A percentile compares a stretch with the other conserved stretches of the same genome.
Evolutionary conservation across 2,888 invertebrate genomes (phyloP).

Genomic region (Dyspetes luteomarginatus): DNA sequence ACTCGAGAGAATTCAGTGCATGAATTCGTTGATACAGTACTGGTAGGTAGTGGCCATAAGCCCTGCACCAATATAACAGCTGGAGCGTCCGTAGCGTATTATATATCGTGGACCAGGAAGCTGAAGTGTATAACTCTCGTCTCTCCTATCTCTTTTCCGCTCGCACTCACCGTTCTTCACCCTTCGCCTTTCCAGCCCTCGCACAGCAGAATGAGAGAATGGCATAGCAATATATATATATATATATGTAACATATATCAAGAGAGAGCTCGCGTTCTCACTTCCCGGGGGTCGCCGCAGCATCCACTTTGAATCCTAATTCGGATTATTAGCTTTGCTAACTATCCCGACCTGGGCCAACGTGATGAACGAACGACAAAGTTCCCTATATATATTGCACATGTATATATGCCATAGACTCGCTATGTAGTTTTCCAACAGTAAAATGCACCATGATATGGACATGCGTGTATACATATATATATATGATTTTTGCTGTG

Average conservation of each 20-base stretch:
- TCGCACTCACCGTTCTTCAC: not conserved
- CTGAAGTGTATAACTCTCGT: conserved; percentile 58
- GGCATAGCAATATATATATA: conserved; percentile 7
- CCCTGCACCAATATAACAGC: too few species aligned
- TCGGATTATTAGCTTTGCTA: conserved; percentile 75
- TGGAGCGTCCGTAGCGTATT: conserved; percentile 61
- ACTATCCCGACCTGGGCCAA: conserved; percentile 69
- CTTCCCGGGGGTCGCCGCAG: conserved; percentile 65
- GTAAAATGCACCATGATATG: not conserved
- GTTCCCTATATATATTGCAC: conserved; percentile 9
- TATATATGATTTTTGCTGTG: not conserved
- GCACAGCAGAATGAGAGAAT: conserved; percentile 41
- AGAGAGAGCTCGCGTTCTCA: conserved; percentile 43
- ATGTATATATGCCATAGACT: not conserved
- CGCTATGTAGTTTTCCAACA: not conserved
- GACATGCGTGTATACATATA: not conserved
- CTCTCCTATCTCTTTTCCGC: conserved; percentile 52
- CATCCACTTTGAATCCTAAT: conserved; percentile 76
- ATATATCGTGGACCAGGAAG: conserved; percentile 62
- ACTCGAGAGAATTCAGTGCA: too few species aligned
- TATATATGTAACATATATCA: conserved; percentile 3
- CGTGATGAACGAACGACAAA: conserved; percentile 62
- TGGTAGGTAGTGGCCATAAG: conserved; percentile 31
- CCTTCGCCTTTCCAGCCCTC: conserved; percentile 18
- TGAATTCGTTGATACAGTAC: conserved; percentile 65